A percentile compares a stretch with the other conserved stretches of the same genome.
Conservation (phyloP, 2,797 vertebrate species). For the Cynodonichthys magdalenae region DNA sequence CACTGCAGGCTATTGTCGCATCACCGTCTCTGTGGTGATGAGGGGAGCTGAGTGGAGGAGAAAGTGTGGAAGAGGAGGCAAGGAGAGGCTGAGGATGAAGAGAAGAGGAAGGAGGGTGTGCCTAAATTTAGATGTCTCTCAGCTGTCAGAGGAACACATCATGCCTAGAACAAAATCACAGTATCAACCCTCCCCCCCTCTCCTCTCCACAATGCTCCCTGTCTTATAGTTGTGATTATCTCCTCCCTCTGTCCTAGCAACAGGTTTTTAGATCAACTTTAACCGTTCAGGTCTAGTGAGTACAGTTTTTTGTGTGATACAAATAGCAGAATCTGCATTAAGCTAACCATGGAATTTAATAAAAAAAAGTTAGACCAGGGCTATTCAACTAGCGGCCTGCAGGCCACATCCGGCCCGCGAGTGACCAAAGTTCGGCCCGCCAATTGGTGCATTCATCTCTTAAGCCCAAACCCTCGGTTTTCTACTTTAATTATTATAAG, state of each 20-base stretch:
- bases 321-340: neutral
- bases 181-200: conserved; percentile 32
- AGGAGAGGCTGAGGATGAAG: conserved; percentile 47
- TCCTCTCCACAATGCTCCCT: conserved; percentile 5
- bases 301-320: no score
- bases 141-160: conserved; percentile 61
- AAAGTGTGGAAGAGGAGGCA: conserved; percentile 45
- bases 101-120: conserved; percentile 55
- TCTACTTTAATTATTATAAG: no score
- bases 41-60: conserved; percentile 49
- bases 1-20: conserved; percentile 53
- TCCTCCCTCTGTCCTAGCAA: conserved; percentile 6
- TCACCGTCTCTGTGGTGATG: conserved; percentile 47
- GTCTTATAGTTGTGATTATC: neutral
- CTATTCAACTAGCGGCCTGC: no score
- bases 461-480: no score
- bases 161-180: conserved; percentile 56
- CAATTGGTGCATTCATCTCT: no score
- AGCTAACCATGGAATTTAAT: neutral
- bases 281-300: neutral
- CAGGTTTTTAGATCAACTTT: conserved; percentile 15
- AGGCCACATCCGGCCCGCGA: no score
- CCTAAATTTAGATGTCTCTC: conserved; percentile 77
- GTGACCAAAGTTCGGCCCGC: no score
- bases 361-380: no score